Percentiles rank a stretch among this genome's conserved stretches.
phyloP scores from a whole-genome alignment of 2,113 vertebrate species.

The Enhydra lutris region DNA sequence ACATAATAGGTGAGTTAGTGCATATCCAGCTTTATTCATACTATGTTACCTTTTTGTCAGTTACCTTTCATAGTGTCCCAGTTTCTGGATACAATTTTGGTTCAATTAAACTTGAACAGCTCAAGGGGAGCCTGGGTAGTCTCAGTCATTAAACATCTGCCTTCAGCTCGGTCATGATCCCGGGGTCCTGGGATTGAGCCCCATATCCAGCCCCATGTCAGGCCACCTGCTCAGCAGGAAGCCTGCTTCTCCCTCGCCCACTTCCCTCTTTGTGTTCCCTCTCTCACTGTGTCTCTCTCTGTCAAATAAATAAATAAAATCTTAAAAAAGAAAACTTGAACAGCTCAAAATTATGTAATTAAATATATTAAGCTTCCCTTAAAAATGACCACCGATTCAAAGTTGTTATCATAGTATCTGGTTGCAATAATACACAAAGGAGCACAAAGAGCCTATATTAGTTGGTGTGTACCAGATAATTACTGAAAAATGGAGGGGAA shows the following conservation, averaged over 20 bases:
- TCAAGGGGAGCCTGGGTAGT: neutral
- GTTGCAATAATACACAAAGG: neutral
- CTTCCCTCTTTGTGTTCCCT: too few species aligned
- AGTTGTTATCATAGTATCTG: constrained; percentile 15
- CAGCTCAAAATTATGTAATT: constrained; percentile 32
- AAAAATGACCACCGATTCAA: constrained; percentile 42
- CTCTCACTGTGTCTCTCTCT: too few species aligned
- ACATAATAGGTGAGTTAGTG: neutral
- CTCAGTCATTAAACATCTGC: too few species aligned
- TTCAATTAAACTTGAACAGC: constrained; percentile 17
- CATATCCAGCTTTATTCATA: neutral
- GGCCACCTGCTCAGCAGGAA: too few species aligned
- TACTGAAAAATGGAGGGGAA: neutral
- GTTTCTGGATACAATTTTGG: constrained; percentile 34
- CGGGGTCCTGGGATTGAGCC: too few species aligned
- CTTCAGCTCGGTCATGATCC: too few species aligned
- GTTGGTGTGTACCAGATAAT: neutral
- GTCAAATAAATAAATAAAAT: too few species aligned
- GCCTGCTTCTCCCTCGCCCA: too few species aligned
- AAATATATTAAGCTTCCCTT: constrained; percentile 55
- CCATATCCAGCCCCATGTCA: too few species aligned
- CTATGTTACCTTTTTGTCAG: neutral
- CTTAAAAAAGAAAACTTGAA: neutral
- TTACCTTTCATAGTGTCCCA: neutral
- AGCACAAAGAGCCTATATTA: neutral